phyloP scores from a whole-genome alignment of 2,113 vertebrate genomes.

The Psilopsiagon aurifrons region DNA sequence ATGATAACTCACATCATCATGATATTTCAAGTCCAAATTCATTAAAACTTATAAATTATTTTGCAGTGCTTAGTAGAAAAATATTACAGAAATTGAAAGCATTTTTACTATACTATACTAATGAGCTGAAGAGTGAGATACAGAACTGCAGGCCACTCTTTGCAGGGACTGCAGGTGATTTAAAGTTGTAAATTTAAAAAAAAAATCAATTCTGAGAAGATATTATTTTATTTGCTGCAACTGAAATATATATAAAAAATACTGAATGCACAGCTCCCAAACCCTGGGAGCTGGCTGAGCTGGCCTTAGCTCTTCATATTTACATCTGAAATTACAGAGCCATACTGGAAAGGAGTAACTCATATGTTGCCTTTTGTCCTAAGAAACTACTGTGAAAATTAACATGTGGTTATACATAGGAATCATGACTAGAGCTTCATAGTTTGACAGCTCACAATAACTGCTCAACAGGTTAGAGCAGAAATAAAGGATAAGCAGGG shows the following conservation, averaged over 20 bases:
- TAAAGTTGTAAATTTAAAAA: not conserved
- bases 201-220: not conserved
- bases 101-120: not conserved
- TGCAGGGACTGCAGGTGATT: not conserved
- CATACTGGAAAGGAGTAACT: not conserved
- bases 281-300: not conserved
- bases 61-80: not conserved
- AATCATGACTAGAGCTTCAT: not conserved
- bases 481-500: not conserved
- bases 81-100: not conserved
- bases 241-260: not conserved
- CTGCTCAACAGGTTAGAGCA: not conserved
- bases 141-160: not conserved
- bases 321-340: not conserved
- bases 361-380: not conserved
- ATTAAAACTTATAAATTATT: not conserved
- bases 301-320: not conserved
- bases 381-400: not conserved
- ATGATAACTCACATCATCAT: not conserved
- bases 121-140: not conserved
- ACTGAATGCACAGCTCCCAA: not conserved
- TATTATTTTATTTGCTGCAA: not conserved
- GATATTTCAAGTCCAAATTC: not conserved
- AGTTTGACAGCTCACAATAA: not conserved
- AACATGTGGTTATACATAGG: not conserved